These are phyloP conservation scores for Gadus chalcogrammus DNA, from an alignment of 2,113 vertebrate species.

Conservation along the genomic window DNA sequence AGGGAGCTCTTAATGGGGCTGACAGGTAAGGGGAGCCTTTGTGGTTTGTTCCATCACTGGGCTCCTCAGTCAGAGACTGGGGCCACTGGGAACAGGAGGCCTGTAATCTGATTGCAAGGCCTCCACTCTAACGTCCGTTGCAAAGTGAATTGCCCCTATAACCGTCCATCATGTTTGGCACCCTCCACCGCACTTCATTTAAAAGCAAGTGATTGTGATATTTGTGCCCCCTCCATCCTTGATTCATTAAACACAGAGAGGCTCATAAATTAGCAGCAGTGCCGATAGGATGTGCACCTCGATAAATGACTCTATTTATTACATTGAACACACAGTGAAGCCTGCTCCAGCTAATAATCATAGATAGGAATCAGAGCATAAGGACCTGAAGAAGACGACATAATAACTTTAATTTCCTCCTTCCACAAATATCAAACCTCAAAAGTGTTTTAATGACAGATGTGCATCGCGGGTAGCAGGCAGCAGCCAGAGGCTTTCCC, in stretches of 20 bases:
- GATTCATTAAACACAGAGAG: constrained; percentile 27
- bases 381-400: not conserved
- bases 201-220: constrained; percentile 32
- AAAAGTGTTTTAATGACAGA: too few species aligned
- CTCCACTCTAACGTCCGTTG: constrained; percentile 48
- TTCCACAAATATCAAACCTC: not conserved
- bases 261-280: constrained; percentile 22
- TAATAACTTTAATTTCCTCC: not conserved
- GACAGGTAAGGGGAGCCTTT: constrained; percentile 1
- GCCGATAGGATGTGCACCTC: not conserved
- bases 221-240: constrained; percentile 17
- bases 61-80: constrained; percentile 29
- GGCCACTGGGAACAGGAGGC: constrained; percentile 30
- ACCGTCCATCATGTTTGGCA: constrained; percentile 45
- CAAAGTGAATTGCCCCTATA: constrained; percentile 57
- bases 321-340: not conserved
- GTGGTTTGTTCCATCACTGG: not conserved
- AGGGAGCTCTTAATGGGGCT: constrained; percentile 7
- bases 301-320: constrained; percentile 2
- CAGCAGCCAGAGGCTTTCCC: too few species aligned
- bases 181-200: constrained; percentile 58
- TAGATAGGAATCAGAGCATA: not conserved
- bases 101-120: constrained; percentile 51
- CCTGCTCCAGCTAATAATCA: too few species aligned
- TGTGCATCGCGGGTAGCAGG: too few species aligned